Base-by-base conservation (phyloP, 2,888 invertebrate genomes). In the Pegoplata infirma region DNA sequence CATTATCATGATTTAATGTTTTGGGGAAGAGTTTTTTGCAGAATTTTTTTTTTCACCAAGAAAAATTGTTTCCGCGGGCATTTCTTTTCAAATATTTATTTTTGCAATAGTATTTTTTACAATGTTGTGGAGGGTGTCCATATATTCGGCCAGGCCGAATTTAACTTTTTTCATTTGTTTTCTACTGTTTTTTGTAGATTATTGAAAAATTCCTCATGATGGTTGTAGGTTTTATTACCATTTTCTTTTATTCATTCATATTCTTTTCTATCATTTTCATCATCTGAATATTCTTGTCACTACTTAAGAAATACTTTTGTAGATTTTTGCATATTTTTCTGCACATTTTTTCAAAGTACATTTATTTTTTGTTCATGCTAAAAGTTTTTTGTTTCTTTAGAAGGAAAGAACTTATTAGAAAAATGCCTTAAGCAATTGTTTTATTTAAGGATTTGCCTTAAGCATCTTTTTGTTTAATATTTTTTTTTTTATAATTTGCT, bases 181-280 rank as follows among this genome's bases (percentile, higher is more conserved):
- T 5, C 12, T 19, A 19, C 17, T 21, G 19, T 5, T 40, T 40
- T 36, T 32, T 47, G n/a, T 19, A 25, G 44, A 53, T 68, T 19
- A 49, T 68, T 40, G 17, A 68, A 75, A 40, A 46, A 74, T 73
- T 74, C 73, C 28, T 74, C 21, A 1, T 10, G 44, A 1, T 51
- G 25, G 14, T n/a, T 58, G n/a, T n/a, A n/a, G n/a, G n/a, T n/a
- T n/a, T n/a, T n/a, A n/a, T 25, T 19, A 32, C 21, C 17, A n/a
- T 25, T 59, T 21, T 51, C n/a, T n/a, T n/a, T n/a, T n/a, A n/a
- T 25, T n/a, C 47, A n/a, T 55, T 19, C 32, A 28, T 28, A 28
- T 28, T 28, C 1, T 28, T 28, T 28, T 28, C 28, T 8, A 21
- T 17, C 55, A 67, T 28, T 25, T 59, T 53, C 51, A 46, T 46